Evolutionary conservation across 2,888 invertebrate genomes (phyloP), one percentile per base, ranked within the genome.

Genomic region (Embidobia sp.): DNA sequence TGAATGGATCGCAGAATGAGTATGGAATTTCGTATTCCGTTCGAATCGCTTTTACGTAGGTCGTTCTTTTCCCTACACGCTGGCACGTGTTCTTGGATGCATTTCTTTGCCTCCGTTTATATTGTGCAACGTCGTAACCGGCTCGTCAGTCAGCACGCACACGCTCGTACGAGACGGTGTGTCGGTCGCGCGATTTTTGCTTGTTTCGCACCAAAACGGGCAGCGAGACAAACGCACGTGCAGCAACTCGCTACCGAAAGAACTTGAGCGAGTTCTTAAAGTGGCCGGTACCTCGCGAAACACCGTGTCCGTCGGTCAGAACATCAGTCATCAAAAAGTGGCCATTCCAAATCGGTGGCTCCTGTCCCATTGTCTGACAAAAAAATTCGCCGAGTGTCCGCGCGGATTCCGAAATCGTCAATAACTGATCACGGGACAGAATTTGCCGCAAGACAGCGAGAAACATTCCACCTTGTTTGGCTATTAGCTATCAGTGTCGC

Each of bases 101-200:
- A 63, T 69, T 69, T 75, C 69, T 69, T 49, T 18, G 35, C 33
- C 69, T 63, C 67, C 75, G 48, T 69, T 75, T 75, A 75, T 75
- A 75, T 69, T 69, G 75, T 75, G 57, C 67, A 75, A 69, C 75
- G 15, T 61, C 57, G 72, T 69, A 59, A 61, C 66, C 78, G 64
- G 69, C 69, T 69, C 61, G 79, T 79, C 79, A 79, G 78, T 79
- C 73, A 78, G 48, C 72, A 61, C 44, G 63, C 64, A 76, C 44
- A 44, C 67, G 63, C 46, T 48, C 57, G 53, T 29, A 73, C 67
- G 75, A 69, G 63, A 74, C 44, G 49, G 44, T 59, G 55, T 19
- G 49, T 51, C 44, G 33, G 37, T 35, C 72, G 46, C 48, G 67
- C 13, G 15, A 67, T 37, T 53, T 48, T 55, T 22, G 46, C 44